phyloP scores from a whole-genome alignment of 2,888 invertebrate genomes.

The Choristoneura rosaceana region DNA sequence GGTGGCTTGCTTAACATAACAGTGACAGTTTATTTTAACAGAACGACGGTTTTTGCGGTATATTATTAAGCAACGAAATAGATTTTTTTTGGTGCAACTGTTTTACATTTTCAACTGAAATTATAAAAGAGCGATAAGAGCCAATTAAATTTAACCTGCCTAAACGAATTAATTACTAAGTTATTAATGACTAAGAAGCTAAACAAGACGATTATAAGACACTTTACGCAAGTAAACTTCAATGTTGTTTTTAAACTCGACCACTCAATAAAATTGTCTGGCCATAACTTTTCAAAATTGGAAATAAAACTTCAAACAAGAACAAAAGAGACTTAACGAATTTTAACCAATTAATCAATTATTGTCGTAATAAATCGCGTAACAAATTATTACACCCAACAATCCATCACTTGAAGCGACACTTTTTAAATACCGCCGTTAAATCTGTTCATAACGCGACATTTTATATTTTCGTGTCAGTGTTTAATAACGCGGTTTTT shows the following conservation, averaged over 20 bases:
- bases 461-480: constrained; percentile 31
- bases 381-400: constrained; percentile 20
- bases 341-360: constrained; percentile 25
- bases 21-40: neutral
- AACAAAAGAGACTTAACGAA: constrained; percentile 9
- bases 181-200: neutral
- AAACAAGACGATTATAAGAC: neutral
- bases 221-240: neutral
- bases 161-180: no score
- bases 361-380: constrained; percentile 4
- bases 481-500: constrained; percentile 35
- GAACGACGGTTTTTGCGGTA: neutral
- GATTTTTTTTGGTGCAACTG: no score
- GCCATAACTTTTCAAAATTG: neutral
- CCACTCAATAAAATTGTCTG: neutral
- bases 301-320: constrained; percentile 1
- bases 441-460: constrained; percentile 30
- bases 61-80: neutral
- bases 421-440: constrained; percentile 33
- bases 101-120: no score
- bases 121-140: no score
- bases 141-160: no score
- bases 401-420: constrained; percentile 35
- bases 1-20: constrained; percentile 1
- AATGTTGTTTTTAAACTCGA: neutral